Conservation (phyloP, 2,113 vertebrate species). For the Takifugu bimaculatus region DNA sequence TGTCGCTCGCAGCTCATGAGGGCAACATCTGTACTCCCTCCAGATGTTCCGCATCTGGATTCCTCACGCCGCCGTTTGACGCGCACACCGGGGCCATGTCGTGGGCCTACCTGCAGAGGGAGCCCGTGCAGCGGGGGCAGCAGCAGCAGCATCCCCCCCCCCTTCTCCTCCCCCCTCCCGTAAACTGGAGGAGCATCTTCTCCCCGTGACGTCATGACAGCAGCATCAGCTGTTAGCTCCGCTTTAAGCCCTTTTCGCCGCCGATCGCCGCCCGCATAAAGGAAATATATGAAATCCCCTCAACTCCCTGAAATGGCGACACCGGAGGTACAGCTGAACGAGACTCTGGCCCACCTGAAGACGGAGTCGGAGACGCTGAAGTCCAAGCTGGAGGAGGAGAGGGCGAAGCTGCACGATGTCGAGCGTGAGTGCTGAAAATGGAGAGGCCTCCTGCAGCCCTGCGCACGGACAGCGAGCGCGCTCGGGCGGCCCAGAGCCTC, state of each 20-base stretch:
- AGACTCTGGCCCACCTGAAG: conserved; percentile 88
- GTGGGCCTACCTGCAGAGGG: conserved; percentile 13
- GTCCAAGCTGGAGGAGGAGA: conserved; percentile 93
- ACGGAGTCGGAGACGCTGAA: conserved; percentile 92
- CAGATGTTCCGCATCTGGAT: too few species aligned
- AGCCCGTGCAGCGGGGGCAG: conserved; percentile 11
- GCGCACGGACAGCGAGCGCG: neutral
- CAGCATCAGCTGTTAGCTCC: conserved; percentile 73
- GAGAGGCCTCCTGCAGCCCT: conserved; percentile 47
- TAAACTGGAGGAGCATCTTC: conserved; percentile 60
- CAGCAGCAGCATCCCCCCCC: conserved; percentile 34
- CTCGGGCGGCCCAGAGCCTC: too few species aligned
- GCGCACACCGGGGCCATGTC: neutral
- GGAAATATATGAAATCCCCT: conserved; percentile 73
- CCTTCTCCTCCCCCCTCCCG: conserved; percentile 22
- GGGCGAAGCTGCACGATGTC: conserved; percentile 97
- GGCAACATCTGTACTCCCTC: too few species aligned
- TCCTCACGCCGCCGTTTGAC: too few species aligned
- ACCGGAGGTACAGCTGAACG: conserved; percentile 89
- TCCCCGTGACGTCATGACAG: conserved; percentile 73
- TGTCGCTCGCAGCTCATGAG: neutral
- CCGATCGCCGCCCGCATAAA: conserved; percentile 60
- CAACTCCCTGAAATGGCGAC: conserved; percentile 87
- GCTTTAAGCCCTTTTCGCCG: conserved; percentile 56
- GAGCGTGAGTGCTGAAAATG: conserved; percentile 84